A percentile compares a stretch with the other conserved stretches of the same genome.
These are phyloP conservation scores for Spinus pinus DNA, from an alignment of 2,797 vertebrate species.

Conservation along the genomic window DNA sequence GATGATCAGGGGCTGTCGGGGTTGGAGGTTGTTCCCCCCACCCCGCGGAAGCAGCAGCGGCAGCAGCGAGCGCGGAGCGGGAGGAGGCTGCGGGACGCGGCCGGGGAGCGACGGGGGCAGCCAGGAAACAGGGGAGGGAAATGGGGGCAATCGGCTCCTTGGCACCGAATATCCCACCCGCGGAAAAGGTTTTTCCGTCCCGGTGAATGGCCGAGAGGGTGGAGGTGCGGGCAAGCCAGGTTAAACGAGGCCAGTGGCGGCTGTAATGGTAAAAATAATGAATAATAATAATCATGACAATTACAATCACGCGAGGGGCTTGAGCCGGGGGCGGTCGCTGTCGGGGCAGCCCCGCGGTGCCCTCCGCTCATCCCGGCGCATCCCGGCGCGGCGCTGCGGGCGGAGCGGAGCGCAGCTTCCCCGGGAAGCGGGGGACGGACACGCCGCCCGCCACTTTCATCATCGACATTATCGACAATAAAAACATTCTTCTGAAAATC, in stretches of 20 bases:
- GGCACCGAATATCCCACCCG: not conserved
- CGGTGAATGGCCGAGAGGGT: not conserved
- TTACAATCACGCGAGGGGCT: accelerated
- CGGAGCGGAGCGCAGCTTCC: not conserved
- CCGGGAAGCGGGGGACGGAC: not conserved
- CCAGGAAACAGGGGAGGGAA: not conserved
- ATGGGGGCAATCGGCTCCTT: accelerated
- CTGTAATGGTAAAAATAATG: not conserved
- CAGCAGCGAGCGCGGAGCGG: not conserved
- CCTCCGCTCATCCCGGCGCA: not conserved
- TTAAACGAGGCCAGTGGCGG: constrained; percentile 58
- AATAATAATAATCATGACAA: not conserved
- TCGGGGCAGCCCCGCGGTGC: not conserved
- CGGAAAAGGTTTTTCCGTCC: not conserved
- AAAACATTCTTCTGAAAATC: not conserved
- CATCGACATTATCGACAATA: no score
- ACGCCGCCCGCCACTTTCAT: not conserved
- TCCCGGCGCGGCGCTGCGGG: not conserved
- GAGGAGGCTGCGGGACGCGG: not conserved
- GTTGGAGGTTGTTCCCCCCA: constrained; percentile 9
- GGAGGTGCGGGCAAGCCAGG: constrained; percentile 21
- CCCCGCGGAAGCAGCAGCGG: constrained; percentile 12
- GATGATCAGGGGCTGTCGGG: constrained; percentile 49
- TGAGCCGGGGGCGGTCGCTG: not conserved
- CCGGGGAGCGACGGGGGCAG: not conserved